Evolutionary conservation across 2,113 vertebrate species (phyloP), one percentile per base, ranked within the genome.

Genomic region (Rhinoderma darwinii): DNA sequence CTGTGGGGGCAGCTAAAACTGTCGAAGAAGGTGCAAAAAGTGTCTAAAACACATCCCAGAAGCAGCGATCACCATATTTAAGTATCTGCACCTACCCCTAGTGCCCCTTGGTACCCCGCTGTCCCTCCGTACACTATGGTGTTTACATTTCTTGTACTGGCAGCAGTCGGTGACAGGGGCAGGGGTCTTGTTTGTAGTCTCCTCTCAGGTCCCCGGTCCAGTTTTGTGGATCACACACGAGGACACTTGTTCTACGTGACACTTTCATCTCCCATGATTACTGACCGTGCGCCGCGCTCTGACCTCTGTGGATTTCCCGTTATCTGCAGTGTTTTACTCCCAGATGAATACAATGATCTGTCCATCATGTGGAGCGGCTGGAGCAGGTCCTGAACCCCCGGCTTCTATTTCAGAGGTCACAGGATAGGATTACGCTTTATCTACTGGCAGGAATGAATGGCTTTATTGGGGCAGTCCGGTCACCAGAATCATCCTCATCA

Each of bases 351-450:
- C 76, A 39, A n/a, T 63, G 37, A 43, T 63, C 2, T 14, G 37
- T 56, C 20, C 27, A 41, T 66, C 39, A 10, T 22, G 2, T 4
- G 4, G 59, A 66, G 59, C 1, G 32, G 56, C 59, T 25, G 50
- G 20, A 14, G 39, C 25, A 10, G 39, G 25, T 47, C 80, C 6
- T 20, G 80, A n/a, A 47, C 20, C 35, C 8, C 3, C 22, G 30
- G 66, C 82, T 68, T 72, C 43, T 20, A 83, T 83, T 83, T 83
- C 66, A 83, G 15, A 50, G 82, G 43, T 83, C 82, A 72, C 25
- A 18, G 27, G 17, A 22, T 43, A 8, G 39, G 32, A 43, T 44
- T 68, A 30, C 74, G 8, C 44, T 25, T 12, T 17, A 51, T 50
- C 27, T 4, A 41, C 2, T 8, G 15, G n/a, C 74, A 17, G 44